These are phyloP conservation scores for Maccullochella peelii DNA, from an alignment of 2,113 vertebrate genomes.

Conservation along the genomic window DNA sequence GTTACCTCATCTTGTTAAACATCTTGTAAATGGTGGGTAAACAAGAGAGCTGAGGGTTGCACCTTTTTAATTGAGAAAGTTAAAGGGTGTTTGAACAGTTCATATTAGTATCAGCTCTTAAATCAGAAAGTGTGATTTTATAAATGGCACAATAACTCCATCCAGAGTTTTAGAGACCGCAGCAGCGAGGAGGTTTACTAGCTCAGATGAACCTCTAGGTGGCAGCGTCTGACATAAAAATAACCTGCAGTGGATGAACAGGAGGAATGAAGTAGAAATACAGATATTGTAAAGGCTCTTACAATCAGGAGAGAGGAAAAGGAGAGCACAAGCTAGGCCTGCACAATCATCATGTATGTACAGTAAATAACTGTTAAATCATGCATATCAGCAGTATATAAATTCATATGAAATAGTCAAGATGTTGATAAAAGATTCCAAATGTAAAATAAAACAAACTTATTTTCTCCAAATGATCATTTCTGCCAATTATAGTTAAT, in stretches of 20 bases:
- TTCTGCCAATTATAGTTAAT: background rate
- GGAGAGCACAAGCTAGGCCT: background rate
- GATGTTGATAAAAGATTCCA: background rate
- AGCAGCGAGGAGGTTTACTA: constrained; percentile 19
- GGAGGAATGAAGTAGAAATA: background rate
- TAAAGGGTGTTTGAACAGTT: background rate
- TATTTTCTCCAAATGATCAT: background rate
- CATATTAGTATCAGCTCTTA: background rate
- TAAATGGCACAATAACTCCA: constrained; percentile 69
- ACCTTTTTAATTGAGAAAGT: background rate
- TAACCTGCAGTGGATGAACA: background rate
- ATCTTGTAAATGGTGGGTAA: background rate
- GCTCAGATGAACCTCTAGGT: constrained; percentile 62
- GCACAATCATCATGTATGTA: background rate
- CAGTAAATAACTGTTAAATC: background rate
- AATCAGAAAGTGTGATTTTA: background rate
- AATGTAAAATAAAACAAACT: background rate
- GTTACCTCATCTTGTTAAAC: constrained; percentile 1
- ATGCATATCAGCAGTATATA: background rate
- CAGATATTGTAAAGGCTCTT: background rate
- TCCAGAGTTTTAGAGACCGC: constrained; percentile 62
- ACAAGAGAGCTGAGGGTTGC: background rate
- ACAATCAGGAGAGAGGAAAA: background rate
- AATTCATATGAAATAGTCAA: background rate
- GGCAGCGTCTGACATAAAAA: constrained; percentile 59